Conservation (phyloP, 2,113 vertebrate species). For the Nothocercus julius region DNA sequence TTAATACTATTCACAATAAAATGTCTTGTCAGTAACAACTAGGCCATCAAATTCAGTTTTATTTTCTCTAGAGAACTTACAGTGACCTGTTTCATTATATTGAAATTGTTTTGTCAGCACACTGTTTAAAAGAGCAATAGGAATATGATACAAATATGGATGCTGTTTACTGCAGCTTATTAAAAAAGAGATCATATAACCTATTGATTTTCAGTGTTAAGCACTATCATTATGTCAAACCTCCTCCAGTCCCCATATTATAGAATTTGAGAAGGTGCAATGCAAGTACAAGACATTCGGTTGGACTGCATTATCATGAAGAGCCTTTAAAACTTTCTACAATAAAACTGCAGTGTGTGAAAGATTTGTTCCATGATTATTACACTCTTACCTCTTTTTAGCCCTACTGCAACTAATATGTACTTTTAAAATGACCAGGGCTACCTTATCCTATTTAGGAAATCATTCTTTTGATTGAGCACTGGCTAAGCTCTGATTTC, state of each 20-base stretch:
- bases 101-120: constrained; percentile 51
- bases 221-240: not conserved
- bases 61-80: constrained; percentile 27
- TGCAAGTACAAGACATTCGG: not conserved
- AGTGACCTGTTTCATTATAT: constrained; percentile 16
- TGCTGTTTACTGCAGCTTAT: not conserved
- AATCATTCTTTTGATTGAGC: not conserved
- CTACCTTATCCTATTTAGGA: not conserved
- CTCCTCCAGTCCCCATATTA: not conserved
- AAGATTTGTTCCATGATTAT: not conserved
- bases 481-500: not conserved
- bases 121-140: constrained; percentile 1
- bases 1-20: not conserved
- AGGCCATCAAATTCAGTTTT: constrained; percentile 28
- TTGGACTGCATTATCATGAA: not conserved
- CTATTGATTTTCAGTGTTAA: not conserved
- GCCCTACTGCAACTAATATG: not conserved
- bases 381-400: not conserved
- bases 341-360: not conserved
- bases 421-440: not conserved
- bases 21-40: constrained; percentile 21
- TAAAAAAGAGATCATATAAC: not conserved
- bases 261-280: not conserved
- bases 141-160: not conserved
- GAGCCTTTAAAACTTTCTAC: not conserved